Base-by-base conservation (phyloP, 2,797 vertebrate genomes). In the Poecilia velifera region DNA sequence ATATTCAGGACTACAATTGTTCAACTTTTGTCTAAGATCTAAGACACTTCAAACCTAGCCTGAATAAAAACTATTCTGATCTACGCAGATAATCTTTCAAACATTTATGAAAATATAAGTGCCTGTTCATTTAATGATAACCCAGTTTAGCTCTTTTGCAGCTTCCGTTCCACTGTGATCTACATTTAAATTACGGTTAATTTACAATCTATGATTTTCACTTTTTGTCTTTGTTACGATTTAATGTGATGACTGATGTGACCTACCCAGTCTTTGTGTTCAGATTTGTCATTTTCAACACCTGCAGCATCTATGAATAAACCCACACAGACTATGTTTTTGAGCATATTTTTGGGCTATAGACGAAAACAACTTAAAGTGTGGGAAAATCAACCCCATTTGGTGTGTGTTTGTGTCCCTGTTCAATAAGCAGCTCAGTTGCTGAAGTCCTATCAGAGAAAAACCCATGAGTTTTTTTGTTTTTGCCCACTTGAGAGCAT, bases 401-500 rank as follows among this genome's bases (percentile, higher is more conserved):
- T 66, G 62, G 36, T 66, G 36, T 22, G 45, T 74, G 64, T 59
- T 73, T 77, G 64, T 64, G 71, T 47, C 36, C 2, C 64, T 73
- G 18, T 41, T 51, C n/a, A 70, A 22, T 46, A 46, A 77, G 73
- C 70, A 55, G 16, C 22, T 10, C 70, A 68, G 53, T 70, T 72
- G 25, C 22, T n/a, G 72, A 81, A 80, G 13, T 72, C 62, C 51
- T 5, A 76, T 59, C 1, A 1, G 76, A 47, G 72, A 74, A 55
- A 76, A 80, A 57, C 79, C 83, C 77, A 82, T 84, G 83, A 55
- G 74, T 57, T 9, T 53, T 34, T 53, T 53, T 8, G 9, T 10
- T 73, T 76, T 79, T 55, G 49, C 57, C 45, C 74, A 76, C 76
- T 66, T 73, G 77, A 78, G 53, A 82, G 74, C 76, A 73, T 47